phyloP scores from a whole-genome alignment of 2,888 invertebrate genomes.

The Hirtodrosophila duncani region DNA sequence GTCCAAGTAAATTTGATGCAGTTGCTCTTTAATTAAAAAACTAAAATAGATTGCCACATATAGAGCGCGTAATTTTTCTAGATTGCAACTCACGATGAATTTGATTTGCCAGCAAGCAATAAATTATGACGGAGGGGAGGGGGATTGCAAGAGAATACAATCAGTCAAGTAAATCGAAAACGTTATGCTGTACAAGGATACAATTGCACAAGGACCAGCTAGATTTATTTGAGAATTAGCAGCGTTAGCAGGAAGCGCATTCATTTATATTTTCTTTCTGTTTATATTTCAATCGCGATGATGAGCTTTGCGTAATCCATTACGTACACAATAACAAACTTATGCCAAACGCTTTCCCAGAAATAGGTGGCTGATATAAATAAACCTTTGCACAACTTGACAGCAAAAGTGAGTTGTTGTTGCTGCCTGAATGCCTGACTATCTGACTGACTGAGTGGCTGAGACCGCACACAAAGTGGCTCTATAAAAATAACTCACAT shows the following conservation, averaged over 20 bases:
- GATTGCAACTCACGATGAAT: conserved; percentile 52
- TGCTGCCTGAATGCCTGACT: conserved; percentile 8
- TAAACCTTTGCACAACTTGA: conserved; percentile 41
- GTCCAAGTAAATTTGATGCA: conserved; percentile 5
- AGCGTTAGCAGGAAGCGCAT: no score
- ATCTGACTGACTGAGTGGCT: conserved; percentile 12
- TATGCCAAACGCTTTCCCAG: no score
- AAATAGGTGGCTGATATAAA: conserved; percentile 37
- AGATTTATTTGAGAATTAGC: no score
- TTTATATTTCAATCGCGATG: no score
- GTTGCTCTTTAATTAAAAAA: conserved; percentile 59
- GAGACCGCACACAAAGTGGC: conserved; percentile 47
- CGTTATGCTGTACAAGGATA: no score
- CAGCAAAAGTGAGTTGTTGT: conserved; percentile 47
- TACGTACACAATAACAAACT: no score
- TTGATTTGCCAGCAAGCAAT: conserved; percentile 54
- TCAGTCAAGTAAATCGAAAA: no score
- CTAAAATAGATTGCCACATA: conserved; percentile 48
- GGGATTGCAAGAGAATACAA: no score
- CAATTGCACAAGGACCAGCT: no score
- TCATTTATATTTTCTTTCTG: no score
- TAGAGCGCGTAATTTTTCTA: conserved; percentile 55
- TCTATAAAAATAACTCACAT: conserved; percentile 67
- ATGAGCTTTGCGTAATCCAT: no score
- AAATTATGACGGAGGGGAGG: conserved; percentile 50